Conservation (phyloP, 2,113 vertebrate genomes). For the Asarcornis scutulata region DNA sequence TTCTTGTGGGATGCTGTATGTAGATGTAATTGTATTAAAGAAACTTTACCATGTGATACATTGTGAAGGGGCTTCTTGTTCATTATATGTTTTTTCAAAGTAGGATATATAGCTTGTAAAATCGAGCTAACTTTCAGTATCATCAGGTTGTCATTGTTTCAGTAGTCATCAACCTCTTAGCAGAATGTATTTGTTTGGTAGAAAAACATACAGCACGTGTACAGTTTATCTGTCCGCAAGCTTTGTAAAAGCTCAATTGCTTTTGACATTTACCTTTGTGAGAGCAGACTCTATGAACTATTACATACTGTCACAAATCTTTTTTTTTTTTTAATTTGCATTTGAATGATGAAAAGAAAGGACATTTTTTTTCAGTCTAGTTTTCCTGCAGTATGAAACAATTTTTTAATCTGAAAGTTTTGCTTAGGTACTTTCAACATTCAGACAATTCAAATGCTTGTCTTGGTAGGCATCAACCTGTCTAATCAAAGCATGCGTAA, state of each 20-base stretch:
- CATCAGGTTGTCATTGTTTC: background rate
- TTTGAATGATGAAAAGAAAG: background rate
- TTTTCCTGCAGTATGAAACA: background rate
- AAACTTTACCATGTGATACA: background rate
- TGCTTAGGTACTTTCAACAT: background rate
- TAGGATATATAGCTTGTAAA: background rate
- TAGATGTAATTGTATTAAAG: background rate
- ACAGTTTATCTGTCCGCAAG: background rate
- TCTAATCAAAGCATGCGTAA: background rate
- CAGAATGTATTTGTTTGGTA: background rate
- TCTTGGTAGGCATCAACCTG: background rate
- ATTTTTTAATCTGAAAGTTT: background rate
- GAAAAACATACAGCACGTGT: background rate
- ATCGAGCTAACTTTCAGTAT: background rate
- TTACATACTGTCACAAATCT: background rate
- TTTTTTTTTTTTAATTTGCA: background rate
- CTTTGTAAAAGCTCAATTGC: background rate
- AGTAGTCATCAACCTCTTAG: rapidly evolving
- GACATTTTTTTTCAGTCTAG: background rate
- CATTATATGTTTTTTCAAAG: background rate
- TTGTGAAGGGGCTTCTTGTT: background rate
- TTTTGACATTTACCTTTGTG: background rate
- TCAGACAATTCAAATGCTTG: background rate
- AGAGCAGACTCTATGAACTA: background rate
- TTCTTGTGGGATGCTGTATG: background rate